phyloP scores from a whole-genome alignment of 2,888 invertebrate genomes.

The Oithona nana region DNA sequence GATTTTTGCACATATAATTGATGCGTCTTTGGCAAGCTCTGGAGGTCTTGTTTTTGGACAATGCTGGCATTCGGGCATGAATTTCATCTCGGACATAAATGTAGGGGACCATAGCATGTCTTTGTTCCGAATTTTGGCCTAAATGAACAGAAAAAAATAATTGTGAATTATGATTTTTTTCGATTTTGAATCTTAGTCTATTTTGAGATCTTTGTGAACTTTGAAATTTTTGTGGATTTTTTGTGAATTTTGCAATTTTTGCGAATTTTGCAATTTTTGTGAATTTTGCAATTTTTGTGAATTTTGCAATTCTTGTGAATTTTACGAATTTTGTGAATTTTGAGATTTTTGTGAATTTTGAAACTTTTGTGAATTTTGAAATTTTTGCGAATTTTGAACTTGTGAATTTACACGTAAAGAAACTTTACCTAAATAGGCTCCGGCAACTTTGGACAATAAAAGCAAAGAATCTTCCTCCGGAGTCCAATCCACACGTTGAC shows the following conservation, averaged over 20 bases:
- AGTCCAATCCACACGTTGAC: conserved; percentile 26
- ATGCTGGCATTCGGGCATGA: conserved; percentile 23
- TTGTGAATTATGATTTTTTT: too few relatives aligned
- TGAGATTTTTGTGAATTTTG: too few relatives aligned
- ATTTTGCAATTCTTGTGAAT: background rate
- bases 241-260: too few relatives aligned
- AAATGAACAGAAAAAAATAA: too few relatives aligned
- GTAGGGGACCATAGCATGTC: conserved; percentile 22
- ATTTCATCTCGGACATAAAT: conserved; percentile 25
- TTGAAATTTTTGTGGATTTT: too few relatives aligned
- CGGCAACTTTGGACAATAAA: conserved; percentile 44
- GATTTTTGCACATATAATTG: conserved; percentile 39
- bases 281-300: background rate
- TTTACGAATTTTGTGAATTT: too few relatives aligned
- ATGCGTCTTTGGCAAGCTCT: conserved; percentile 44
- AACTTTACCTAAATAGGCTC: conserved; percentile 33
- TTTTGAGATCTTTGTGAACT: too few relatives aligned
- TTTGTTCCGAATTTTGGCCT: too few relatives aligned
- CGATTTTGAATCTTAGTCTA: too few relatives aligned
- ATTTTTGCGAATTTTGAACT: too few relatives aligned
- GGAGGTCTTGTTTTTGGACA: conserved; percentile 45
- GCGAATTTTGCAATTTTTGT: background rate
- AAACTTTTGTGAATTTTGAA: too few relatives aligned
- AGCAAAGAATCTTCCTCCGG: conserved; percentile 47
- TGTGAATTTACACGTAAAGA: too few relatives aligned